Base-by-base conservation (phyloP, 2,888 invertebrate genomes). In the Brachypterus glaber region DNA sequence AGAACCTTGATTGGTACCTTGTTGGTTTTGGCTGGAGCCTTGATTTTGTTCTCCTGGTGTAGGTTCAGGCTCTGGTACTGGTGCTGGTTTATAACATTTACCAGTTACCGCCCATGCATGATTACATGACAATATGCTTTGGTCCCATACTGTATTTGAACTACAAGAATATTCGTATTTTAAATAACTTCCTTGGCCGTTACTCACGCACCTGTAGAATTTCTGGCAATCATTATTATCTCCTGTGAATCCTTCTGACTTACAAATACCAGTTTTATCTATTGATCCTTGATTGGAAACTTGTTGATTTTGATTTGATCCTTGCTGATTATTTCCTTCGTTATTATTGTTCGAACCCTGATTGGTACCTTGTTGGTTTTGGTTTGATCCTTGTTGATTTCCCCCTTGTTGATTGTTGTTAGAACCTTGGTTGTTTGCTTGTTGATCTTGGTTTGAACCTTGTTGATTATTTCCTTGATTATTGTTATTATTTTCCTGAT, bases 71-170 rank as follows among this genome's bases (percentile, higher is more conserved):
- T 33, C 39, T 45, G 15, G 38, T 21, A 33, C 39, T 17, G 24
- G 26, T 27, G 3, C 30, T 8, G 45, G 51, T 5, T 36, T 44
- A 17, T 39, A 39, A 9, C 59, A 58, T 41, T 41, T 51, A 15
- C 56, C 56, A 17, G 29, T 37, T 16, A 74, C 75, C 39, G 74
- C 73, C 70, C 75, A 76, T 24, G 74, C 72, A 58, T 85, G 76
- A 60, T 87, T 85, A 60, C 87, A 88, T 33, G 78, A 73, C 56
- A 74, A 68, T 40, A 76, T 64, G 35, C 70, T 65, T 39, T 75
- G 71, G 63, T 84, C 83, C 85, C 86, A 87, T 18, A 81, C 77
- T 3, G 86, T 87, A 33, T 83, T 84, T 37, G 77, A 73, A 2
- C 77, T 80, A 60, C 87, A 87, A 9, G 67, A 67, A 58, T 82